Evolutionary conservation across 2,888 invertebrate genomes (phyloP), one percentile per base, ranked within the genome.

Genomic region (Pycnomerus fuliginosus): DNA sequence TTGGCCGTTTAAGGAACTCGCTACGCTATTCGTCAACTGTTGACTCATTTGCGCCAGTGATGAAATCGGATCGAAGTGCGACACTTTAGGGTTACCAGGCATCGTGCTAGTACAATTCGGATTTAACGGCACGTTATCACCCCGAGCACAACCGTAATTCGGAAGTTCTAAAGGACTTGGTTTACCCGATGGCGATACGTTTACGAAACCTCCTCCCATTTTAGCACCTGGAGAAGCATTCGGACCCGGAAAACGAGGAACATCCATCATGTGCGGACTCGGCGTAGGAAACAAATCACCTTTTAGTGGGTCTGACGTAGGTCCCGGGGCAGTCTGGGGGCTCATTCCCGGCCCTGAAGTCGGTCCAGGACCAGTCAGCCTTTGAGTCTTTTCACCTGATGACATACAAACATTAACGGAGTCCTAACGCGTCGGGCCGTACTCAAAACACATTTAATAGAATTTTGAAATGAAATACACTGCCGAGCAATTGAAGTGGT

Each of bases 11-110:
- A 78, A 71, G 10, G 82, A 78, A 58, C 78, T 80, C 10, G 81
- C 76, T 35, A 80, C 80, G 68, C 87, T 85, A 62, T 85, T 90
- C 8, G 92, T 90, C 52, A 94, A 74, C 67, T 92, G 91, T 65
- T 94, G 93, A 50, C 91, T 91, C 94, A 94, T 94, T 72, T 94
- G 93, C 39, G 93, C 92, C 62, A 94, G 78, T 4, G 93, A 94
- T 35, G 92, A 90, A 61, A 94, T 94, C 1, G 94, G 94, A 76
- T 94, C 94, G 71, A 94, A 94, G 66, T 83, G 90, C 64, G 80
- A 77, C 67, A 72, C 80, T 74, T 81, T 84, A 61, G 71, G 80
- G 72, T 65, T 83, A 67, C 70, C 76, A 59, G 70, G 75, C 73
- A 62, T 79, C 70, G 71, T 70, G 51, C 74, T 75, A 36, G 76